Percentiles rank a stretch among this genome's conserved stretches.
These are phyloP conservation scores for Limnephilus marmoratus DNA, from an alignment of 2,888 invertebrate species.

Conservation along the genomic window DNA sequence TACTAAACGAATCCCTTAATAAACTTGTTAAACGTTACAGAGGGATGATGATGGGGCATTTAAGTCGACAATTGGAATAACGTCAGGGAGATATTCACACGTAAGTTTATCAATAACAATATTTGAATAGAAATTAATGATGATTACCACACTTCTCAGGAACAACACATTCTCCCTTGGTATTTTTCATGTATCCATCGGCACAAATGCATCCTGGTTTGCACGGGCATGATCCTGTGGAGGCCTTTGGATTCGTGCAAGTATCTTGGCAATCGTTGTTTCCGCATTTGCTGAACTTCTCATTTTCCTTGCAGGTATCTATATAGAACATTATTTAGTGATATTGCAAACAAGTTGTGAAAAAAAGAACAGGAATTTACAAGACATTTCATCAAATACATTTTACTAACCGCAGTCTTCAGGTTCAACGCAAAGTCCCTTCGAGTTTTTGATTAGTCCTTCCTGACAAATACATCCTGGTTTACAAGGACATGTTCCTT, in stretches of 20 bases:
- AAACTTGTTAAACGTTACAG: too few relatives aligned
- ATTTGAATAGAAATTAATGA: too few relatives aligned
- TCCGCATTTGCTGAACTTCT: slow-evolving; percentile 32
- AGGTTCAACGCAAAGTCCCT: slow-evolving; percentile 48
- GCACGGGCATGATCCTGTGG: background rate
- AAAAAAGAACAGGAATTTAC: too few relatives aligned
- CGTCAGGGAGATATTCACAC: too few relatives aligned
- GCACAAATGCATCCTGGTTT: slow-evolving; percentile 54
- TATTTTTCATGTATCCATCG: slow-evolving; percentile 51
- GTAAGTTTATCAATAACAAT: too few relatives aligned
- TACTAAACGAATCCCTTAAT: too few relatives aligned
- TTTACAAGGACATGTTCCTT: slow-evolving; percentile 30
- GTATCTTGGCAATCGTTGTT: slow-evolving; percentile 32
- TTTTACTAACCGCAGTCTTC: slow-evolving; percentile 53
- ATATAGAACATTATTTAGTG: background rate
- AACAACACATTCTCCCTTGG: slow-evolving; percentile 35
- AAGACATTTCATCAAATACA: background rate
- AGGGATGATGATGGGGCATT: too few relatives aligned
- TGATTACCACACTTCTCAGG: slow-evolving; percentile 48
- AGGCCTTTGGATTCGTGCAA: slow-evolving; percentile 31
- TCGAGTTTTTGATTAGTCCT: slow-evolving; percentile 52
- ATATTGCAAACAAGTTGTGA: background rate
- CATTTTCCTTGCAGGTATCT: slow-evolving; percentile 5
- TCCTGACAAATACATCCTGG: slow-evolving; percentile 58
- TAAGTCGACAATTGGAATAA: too few relatives aligned